Percentiles rank a stretch among this genome's conserved stretches.
Conservation (phyloP, 2,888 invertebrate species). For the Drosophila basisetae region DNA sequence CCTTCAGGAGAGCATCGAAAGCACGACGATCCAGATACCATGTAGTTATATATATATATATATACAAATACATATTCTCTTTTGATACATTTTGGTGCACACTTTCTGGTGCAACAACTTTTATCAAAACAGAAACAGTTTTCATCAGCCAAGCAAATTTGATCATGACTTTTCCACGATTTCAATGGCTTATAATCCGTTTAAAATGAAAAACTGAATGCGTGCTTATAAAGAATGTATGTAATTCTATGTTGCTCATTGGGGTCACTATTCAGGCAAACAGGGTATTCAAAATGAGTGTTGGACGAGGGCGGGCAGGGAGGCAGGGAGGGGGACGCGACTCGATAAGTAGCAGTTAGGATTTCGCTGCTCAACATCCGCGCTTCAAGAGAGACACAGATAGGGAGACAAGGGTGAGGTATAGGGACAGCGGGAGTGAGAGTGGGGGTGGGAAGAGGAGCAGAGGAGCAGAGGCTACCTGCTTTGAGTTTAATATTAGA, state of each 20-base stretch:
- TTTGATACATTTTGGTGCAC: background rate
- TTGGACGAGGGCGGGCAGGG: no score
- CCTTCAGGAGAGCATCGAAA: no score
- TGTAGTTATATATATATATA: background rate
- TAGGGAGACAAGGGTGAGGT: background rate
- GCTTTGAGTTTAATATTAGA: conserved; percentile 74
- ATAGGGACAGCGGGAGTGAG: background rate
- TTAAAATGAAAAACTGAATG: background rate
- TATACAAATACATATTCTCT: background rate
- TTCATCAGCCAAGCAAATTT: background rate
- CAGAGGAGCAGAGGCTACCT: conserved; percentile 31
- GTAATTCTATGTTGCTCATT: background rate
- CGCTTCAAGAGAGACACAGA: conserved; percentile 36
- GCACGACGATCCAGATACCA: background rate
- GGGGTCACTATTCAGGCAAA: background rate
- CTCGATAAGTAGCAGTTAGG: conserved; percentile 80
- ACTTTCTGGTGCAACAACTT: background rate
- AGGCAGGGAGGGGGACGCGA: conserved; percentile 30
- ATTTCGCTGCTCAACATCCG: conserved; percentile 68
- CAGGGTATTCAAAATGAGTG: conserved; percentile 1
- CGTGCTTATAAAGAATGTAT: background rate
- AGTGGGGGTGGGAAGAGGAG: background rate
- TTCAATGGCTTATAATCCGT: background rate
- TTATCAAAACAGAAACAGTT: background rate
- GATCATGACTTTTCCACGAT: background rate